These are phyloP conservation scores for Saturnia japonica DNA, from an alignment of 2,888 invertebrate genomes.

Conservation along the genomic window DNA sequence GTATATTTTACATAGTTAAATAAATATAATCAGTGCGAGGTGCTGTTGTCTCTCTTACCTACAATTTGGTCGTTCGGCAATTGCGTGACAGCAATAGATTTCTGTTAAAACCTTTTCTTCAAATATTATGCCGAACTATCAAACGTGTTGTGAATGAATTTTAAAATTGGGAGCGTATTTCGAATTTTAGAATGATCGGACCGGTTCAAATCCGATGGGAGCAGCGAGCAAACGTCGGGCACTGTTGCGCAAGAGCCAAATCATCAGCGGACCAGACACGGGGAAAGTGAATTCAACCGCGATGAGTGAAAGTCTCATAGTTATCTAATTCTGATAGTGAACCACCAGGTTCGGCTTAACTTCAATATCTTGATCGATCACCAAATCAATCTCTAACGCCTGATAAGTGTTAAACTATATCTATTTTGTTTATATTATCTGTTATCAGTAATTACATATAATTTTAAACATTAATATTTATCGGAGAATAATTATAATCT, in stretches of 20 bases:
- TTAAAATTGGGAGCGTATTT: slow-evolving; percentile 3
- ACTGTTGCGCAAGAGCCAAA: slow-evolving; percentile 64
- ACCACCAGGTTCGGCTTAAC: slow-evolving; percentile 36
- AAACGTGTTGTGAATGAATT: background rate
- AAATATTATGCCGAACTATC: background rate
- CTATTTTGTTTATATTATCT: background rate
- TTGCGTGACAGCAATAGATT: too few species aligned
- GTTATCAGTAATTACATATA: background rate
- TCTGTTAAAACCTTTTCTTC: too few species aligned
- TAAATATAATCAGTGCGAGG: too few species aligned
- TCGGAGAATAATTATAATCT: background rate
- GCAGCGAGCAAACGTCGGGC: slow-evolving; percentile 32
- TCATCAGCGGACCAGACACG: slow-evolving; percentile 53
- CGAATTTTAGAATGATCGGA: slow-evolving; percentile 21
- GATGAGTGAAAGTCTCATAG: slow-evolving; percentile 74
- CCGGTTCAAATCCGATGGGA: slow-evolving; percentile 35
- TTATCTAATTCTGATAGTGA: slow-evolving; percentile 72
- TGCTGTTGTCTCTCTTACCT: too few species aligned
- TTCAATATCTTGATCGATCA: background rate
- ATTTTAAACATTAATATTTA: background rate
- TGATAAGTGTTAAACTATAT: background rate
- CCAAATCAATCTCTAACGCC: background rate
- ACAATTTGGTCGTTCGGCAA: too few species aligned
- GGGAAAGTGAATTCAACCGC: slow-evolving; percentile 71
- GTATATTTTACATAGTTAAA: too few species aligned